These are phyloP conservation scores for Ailurus styani DNA, from an alignment of 2,113 vertebrate species.

Conservation along the genomic window DNA sequence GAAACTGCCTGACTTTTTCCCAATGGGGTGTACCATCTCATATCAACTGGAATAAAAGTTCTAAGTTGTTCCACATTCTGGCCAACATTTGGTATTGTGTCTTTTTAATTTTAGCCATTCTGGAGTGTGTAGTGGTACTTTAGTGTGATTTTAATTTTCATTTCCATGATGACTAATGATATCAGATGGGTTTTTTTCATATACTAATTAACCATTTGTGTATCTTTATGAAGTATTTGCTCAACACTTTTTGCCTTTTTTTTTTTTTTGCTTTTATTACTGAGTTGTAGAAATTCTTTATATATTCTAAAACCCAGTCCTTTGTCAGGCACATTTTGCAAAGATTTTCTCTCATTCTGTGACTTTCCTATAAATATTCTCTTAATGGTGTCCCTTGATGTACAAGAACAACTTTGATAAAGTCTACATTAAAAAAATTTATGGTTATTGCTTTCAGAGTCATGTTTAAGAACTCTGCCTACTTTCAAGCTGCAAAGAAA, in stretches of 20 bases:
- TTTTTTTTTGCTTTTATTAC: not conserved
- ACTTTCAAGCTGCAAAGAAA: not conserved
- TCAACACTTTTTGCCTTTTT: not conserved
- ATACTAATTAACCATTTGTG: not conserved
- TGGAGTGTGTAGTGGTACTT: not conserved
- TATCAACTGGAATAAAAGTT: not conserved
- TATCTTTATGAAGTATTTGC: not conserved
- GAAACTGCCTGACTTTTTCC: not conserved
- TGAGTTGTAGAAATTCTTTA: not conserved
- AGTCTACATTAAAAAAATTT: not conserved
- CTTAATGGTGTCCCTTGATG: not conserved
- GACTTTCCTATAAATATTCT: not conserved
- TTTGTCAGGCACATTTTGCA: not conserved
- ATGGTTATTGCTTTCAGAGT: not conserved
- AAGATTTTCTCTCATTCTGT: not conserved
- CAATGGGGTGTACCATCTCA: not conserved
- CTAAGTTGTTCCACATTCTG: not conserved
- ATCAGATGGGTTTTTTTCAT: not conserved
- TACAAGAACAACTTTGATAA: not conserved
- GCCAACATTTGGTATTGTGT: not conserved
- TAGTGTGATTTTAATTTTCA: not conserved
- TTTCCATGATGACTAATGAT: not conserved
- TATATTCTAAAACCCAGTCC: not conserved
- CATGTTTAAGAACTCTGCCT: not conserved
- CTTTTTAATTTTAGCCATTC: not conserved